Conservation (phyloP, 2,888 invertebrate genomes). For the Rhogogaster chlorosoma region DNA sequence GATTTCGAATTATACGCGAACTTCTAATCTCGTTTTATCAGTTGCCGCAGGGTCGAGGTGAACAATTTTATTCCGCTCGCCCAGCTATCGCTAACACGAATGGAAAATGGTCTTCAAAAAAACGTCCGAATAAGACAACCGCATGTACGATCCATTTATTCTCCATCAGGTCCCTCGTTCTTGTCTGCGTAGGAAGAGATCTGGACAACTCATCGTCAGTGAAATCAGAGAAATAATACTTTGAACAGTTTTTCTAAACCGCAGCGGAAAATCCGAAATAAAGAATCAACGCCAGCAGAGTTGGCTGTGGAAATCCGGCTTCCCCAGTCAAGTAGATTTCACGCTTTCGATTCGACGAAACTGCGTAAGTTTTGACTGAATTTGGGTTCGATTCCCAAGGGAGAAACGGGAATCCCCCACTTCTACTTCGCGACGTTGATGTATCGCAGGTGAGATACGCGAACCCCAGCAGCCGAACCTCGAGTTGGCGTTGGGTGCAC, state of each 20-base stretch:
- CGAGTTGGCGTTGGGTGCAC: constrained; percentile 8
- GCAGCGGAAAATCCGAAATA: background rate
- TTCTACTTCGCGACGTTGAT: constrained; percentile 50
- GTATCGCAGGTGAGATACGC: constrained; percentile 53
- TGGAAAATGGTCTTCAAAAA: constrained; percentile 9
- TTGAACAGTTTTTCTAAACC: background rate
- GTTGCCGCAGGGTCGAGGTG: constrained; percentile 28
- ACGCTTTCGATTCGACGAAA: constrained; percentile 34
- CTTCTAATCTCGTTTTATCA: constrained; percentile 49
- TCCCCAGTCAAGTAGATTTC: constrained; percentile 39
- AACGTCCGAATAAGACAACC: background rate
- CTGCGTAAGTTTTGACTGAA: constrained; percentile 48
- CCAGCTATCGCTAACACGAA: background rate
- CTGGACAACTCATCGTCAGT: background rate
- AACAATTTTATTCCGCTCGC: constrained; percentile 44
- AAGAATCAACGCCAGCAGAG: background rate
- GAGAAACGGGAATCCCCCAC: constrained; percentile 32
- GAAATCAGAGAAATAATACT: background rate
- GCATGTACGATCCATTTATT: background rate
- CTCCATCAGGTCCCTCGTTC: background rate
- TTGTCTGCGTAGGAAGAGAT: background rate
- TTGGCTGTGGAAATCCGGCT: constrained; percentile 15
- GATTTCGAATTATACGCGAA: constrained; percentile 48
- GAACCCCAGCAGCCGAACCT: constrained; percentile 45
- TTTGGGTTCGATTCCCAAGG: constrained; percentile 45